Evolutionary conservation across 2,888 invertebrate genomes (phyloP).

Genomic region (Tipula confusa): DNA sequence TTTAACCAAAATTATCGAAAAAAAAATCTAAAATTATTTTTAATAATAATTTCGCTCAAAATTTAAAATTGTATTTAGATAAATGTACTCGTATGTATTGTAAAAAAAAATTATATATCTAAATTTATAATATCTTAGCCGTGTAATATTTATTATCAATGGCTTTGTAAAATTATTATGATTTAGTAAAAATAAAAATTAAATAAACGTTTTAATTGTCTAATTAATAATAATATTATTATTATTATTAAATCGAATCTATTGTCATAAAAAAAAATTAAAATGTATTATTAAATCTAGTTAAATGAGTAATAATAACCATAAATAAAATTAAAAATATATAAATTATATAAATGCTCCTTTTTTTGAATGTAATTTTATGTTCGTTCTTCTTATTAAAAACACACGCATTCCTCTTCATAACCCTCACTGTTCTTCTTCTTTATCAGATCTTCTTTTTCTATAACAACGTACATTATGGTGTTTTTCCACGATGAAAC

Average conservation of each 20-base stretch:
- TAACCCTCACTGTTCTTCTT: too few relatives aligned
- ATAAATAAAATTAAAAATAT: background rate
- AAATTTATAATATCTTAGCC: background rate
- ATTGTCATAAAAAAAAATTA: background rate
- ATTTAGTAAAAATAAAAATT: background rate
- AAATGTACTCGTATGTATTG: background rate
- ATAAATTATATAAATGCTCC: background rate
- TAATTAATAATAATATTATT: background rate
- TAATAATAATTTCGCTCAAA: slow-evolving; percentile 20
- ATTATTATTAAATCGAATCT: background rate
- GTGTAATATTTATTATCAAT: background rate
- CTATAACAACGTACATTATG: too few relatives aligned
- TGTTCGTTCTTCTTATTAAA: too few relatives aligned
- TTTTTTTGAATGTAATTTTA: slow-evolving; percentile 21
- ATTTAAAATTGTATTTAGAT: too few relatives aligned
- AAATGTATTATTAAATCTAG: slow-evolving; percentile 9
- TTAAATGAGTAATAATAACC: background rate
- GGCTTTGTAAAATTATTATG: background rate
- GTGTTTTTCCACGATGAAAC: too few relatives aligned
- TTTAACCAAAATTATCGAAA: background rate
- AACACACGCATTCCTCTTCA: too few relatives aligned
- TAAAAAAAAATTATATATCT: background rate
- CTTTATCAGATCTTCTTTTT: too few relatives aligned
- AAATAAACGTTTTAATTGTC: background rate
- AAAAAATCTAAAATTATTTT: background rate